phyloP scores from a whole-genome alignment of 2,113 vertebrate species.

The Protomyctophum bolini region DNA sequence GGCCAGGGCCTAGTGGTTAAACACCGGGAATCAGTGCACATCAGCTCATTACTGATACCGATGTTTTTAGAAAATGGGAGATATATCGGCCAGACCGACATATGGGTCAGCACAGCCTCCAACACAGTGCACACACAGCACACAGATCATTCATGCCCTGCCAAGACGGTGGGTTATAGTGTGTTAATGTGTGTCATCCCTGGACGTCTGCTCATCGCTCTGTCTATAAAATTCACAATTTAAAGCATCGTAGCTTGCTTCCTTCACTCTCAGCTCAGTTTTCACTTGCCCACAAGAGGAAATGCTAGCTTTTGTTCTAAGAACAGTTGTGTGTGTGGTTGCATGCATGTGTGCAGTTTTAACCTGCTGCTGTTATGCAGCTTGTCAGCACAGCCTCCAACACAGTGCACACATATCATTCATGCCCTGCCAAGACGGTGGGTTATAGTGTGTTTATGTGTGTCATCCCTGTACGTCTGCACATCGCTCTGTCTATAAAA shows the following conservation, averaged over 20 bases:
- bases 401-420: too few relatives aligned
- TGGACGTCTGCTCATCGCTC: slow-evolving; percentile 4
- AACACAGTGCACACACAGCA: too few relatives aligned
- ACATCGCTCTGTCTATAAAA: slow-evolving; percentile 13
- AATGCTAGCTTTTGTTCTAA: slow-evolving; percentile 41
- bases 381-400: slow-evolving; percentile 3
- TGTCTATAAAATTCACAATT: slow-evolving; percentile 10
- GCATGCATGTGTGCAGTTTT: slow-evolving; percentile 5
- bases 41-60: too few relatives aligned
- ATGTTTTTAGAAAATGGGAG: too few relatives aligned
- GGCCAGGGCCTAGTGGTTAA: too few relatives aligned
- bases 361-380: slow-evolving; percentile 41
- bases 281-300: slow-evolving; percentile 60
- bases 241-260: background rate
- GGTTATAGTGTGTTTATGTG: slow-evolving; percentile 18
- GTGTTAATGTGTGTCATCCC: slow-evolving; percentile 19
- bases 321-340: slow-evolving; percentile 32
- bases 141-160: too few relatives aligned
- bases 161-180: background rate
- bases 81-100: too few relatives aligned
- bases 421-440: too few relatives aligned
- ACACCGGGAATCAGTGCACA: too few relatives aligned
- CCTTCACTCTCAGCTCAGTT: slow-evolving; percentile 7
- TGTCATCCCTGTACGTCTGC: slow-evolving; percentile 5
- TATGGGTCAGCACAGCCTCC: too few relatives aligned